phyloP scores from a whole-genome alignment of 1,140 invertebrate species.

The Sycophaga agraensis region DNA sequence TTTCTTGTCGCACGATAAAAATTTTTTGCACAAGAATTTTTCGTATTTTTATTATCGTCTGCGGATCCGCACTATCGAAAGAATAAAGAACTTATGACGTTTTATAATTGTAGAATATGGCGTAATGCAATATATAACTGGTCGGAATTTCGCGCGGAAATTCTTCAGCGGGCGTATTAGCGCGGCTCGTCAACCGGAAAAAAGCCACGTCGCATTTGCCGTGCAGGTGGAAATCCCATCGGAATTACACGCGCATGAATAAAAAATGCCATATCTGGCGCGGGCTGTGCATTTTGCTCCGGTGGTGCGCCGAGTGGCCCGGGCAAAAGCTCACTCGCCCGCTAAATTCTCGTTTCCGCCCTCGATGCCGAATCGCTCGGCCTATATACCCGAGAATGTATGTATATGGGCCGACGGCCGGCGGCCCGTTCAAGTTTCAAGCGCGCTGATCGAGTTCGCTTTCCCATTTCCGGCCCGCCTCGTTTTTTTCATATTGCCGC shows the following conservation, averaged over 20 bases:
- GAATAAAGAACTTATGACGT: too few species aligned
- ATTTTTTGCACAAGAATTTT: too few species aligned
- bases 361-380: too few species aligned
- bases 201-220: background rate
- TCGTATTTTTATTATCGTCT: too few species aligned
- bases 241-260: constrained; percentile 5
- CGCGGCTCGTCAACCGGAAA: background rate
- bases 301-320: background rate
- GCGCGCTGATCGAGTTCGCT: constrained; percentile 5
- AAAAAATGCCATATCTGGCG: too few species aligned
- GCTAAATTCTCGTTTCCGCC: constrained; percentile 9
- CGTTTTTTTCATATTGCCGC: background rate
- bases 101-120: too few species aligned
- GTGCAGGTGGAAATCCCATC: constrained; percentile 9
- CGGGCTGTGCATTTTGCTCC: background rate
- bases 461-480: constrained; percentile 1
- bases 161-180: background rate
- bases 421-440: background rate
- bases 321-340: background rate
- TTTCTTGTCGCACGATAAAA: too few species aligned
- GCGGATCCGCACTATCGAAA: too few species aligned
- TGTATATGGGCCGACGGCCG: too few species aligned
- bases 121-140: too few species aligned
- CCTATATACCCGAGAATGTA: too few species aligned
- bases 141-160: background rate